Base-by-base conservation (phyloP, 2,888 invertebrate genomes). In the Microctonus brassicae region DNA sequence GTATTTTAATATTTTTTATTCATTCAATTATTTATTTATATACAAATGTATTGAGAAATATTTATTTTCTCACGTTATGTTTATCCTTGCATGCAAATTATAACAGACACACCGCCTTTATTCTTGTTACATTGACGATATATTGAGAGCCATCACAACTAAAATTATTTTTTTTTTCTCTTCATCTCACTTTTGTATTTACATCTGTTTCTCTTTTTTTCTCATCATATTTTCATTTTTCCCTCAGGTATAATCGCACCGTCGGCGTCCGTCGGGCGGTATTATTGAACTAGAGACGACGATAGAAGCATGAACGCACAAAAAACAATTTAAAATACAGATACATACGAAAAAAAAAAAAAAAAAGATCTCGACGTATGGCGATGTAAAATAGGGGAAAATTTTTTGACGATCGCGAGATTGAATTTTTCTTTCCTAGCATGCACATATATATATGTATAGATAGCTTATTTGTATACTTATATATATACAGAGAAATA, bases 71-170 rank as follows among this genome's bases (percentile, higher is more conserved):
- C n/a, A n/a, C n/a, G n/a, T n/a, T n/a, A n/a, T n/a, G n/a, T n/a
- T n/a, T n/a, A n/a, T n/a, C n/a, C n/a, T n/a, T n/a, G n/a, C n/a
- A 61, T 55, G 58, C 20, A 68, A 57, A 57, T 34, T 29, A 52
- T 36, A 29, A 61, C 61, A 60, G n/a, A 65, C 26, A 68, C 60
- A 69, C 53, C 55, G 65, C 70, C 70, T 74, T 73, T 73, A 65
- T 72, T 63, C 72, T 58, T 69, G 72, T 70, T 73, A 70, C 74
- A 75, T 75, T 60, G 70, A 73, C 70, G 70, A 67, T 73, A 58
- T 61, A 47, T 24, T 53, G n/a, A n/a, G n/a, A n/a, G n/a, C n/a
- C n/a, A n/a, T n/a, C n/a, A n/a, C n/a, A n/a, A 53, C 42, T n/a
- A 29, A 10, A 20, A 29, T 70, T 67, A 65, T 63, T 61, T 60